Conservation (phyloP, 2,797 vertebrate genomes). For the Poeciliopsis presidionis region DNA sequence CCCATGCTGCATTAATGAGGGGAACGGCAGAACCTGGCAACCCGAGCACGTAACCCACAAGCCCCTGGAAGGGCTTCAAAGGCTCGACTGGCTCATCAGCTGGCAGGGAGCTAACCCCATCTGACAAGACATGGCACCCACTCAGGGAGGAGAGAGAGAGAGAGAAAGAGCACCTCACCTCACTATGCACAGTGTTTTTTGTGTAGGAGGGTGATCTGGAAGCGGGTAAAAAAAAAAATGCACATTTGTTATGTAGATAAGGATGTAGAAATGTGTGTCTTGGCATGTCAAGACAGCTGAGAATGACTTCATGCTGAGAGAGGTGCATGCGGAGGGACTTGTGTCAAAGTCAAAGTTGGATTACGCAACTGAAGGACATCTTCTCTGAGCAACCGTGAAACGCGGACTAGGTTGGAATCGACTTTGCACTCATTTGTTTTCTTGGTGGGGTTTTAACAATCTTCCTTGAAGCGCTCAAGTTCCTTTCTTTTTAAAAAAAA, state of each 20-base stretch:
- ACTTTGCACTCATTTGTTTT: background rate
- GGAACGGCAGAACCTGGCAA: constrained; percentile 75
- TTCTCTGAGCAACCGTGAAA: constrained; percentile 17
- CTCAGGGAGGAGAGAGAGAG: constrained; percentile 48
- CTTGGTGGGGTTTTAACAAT: background rate
- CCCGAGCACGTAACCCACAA: constrained; percentile 65
- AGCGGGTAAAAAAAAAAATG: background rate
- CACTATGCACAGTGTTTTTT: constrained; percentile 11
- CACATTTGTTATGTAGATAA: constrained; percentile 42
- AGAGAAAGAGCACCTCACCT: constrained; percentile 48
- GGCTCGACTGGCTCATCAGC: constrained; percentile 63
- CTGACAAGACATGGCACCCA: constrained; percentile 75
- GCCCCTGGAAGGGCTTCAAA: constrained; percentile 74
- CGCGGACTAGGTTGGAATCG: constrained; percentile 37
- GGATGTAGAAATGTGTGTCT: constrained; percentile 26
- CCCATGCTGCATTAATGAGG: constrained; percentile 75
- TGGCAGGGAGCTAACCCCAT: constrained; percentile 65
- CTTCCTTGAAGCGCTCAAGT: constrained; percentile 13
- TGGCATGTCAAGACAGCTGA: constrained; percentile 17
- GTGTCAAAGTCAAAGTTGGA: constrained; percentile 45
- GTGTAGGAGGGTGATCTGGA: constrained; percentile 6
- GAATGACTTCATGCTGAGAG: constrained; percentile 22
- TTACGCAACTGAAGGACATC: constrained; percentile 28
- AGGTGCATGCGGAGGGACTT: constrained; percentile 39
- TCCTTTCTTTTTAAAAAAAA: background rate